Percentiles rank a stretch among this genome's conserved stretches.
Evolutionary conservation across 2,888 invertebrate species (phyloP).

Genomic region (Ennomos quercinarius): DNA sequence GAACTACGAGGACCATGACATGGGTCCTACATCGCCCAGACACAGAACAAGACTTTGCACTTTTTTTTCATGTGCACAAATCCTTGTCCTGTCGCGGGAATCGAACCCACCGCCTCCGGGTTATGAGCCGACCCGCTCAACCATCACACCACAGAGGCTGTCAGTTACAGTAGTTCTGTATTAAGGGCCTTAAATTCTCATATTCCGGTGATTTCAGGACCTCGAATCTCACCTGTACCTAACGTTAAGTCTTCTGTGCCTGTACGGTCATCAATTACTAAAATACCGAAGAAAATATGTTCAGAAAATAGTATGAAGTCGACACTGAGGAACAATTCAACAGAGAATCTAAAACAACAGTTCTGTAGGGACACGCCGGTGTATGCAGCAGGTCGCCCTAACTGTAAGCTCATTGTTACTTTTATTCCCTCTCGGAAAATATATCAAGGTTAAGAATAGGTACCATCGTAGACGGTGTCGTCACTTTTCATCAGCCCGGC

Average conservation of each 20-base stretch:
- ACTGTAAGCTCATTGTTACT: constrained; percentile 31
- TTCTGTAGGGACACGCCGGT: constrained; percentile 41
- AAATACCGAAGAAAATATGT: constrained; percentile 10
- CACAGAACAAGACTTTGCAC: too few species aligned
- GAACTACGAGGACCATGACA: too few species aligned
- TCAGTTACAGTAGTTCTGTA: too few species aligned
- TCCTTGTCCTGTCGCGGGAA: too few species aligned
- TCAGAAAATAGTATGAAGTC: constrained; percentile 30
- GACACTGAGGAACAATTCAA: constrained; percentile 36
- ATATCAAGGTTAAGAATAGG: too few species aligned
- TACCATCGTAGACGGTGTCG: too few species aligned
- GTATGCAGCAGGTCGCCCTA: constrained; percentile 26
- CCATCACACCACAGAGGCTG: too few species aligned
- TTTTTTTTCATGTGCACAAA: too few species aligned
- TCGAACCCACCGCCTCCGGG: too few species aligned
- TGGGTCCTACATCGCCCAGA: too few species aligned
- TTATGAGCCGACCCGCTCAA: too few species aligned
- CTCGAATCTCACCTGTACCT: background rate
- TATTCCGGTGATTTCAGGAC: constrained; percentile 1
- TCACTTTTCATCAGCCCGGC: too few species aligned
- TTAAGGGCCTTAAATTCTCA: background rate
- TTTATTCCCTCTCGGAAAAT: background rate
- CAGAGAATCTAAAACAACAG: constrained; percentile 43
- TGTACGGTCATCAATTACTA: constrained; percentile 4
- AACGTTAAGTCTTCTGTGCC: background rate